Evolutionary conservation across 2,113 vertebrate species (phyloP), one percentile per base, ranked within the genome.

Genomic region (Plestiodon gilberti): DNA sequence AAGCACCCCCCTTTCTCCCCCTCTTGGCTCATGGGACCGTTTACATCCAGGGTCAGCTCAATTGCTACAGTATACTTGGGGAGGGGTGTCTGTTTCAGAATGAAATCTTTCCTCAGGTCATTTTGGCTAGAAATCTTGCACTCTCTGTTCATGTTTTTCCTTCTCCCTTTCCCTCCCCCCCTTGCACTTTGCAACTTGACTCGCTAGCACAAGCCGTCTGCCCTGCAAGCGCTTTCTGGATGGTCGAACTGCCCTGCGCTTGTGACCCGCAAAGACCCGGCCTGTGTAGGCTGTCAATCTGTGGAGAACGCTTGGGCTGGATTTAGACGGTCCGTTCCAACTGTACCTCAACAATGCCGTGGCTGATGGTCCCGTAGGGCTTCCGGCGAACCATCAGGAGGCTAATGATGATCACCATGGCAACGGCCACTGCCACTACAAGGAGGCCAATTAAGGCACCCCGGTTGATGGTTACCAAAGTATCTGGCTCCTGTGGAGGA

Each of bases 401-500:
- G 84, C 97, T 98, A 93, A 98, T 97, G 25, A 97, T 96, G 95
- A 98, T 97, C 89, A 98, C 97, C 97, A 97, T 97, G 57, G 97
- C 97, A 6, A 98, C 97, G 0, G 97, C 97, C 83, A 98, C 97
- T 0, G 97, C 98, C 73, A 98, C 96, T 83, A 98, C 97, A 86
- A 98, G 95, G 90, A 98, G 93, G 11, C 98, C 98, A 11, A 98
- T 98, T 96, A 98, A 96, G 3, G 98, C 98, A 2, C 97, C 97
- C 7, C 96, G 95, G 94, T 98, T 98, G 83, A 98, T 97, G 2
- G 97, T 97, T 88, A 97, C 97, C 95, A 98, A 87, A 71, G 97
- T 96, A 65, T 98, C 97, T 0, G 97, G 97, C 93, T 97, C 97
- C 97, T 98, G 83, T 55, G 38, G 65, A 74, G 40, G 11, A 59